Evolutionary conservation across 1,140 invertebrate genomes (phyloP).

Genomic region (Cotesia typhae): DNA sequence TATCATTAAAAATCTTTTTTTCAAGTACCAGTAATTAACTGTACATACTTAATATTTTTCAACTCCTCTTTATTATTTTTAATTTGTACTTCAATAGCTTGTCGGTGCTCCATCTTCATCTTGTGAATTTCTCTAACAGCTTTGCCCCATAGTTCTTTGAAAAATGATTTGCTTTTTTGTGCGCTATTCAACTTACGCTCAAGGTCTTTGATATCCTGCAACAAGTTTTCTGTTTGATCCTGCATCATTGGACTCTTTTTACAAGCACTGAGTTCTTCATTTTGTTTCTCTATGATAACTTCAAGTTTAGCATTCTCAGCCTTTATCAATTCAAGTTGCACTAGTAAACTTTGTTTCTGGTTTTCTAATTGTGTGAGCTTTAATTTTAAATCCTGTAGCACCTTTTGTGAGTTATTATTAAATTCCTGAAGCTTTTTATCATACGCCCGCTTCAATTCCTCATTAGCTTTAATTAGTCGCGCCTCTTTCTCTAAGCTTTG

Average conservation of each 20-base stretch:
- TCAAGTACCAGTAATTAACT: conserved; percentile 21
- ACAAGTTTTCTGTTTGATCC: conserved; percentile 61
- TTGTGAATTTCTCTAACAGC: conserved; percentile 68
- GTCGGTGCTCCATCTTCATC: conserved; percentile 62
- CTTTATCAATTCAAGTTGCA: conserved; percentile 54
- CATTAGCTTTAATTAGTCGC: conserved; percentile 56
- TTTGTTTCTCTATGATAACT: conserved; percentile 54
- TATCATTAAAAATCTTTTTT: not conserved
- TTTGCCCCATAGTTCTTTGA: conserved; percentile 70
- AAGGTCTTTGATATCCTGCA: conserved; percentile 65
- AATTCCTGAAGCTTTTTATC: conserved; percentile 59
- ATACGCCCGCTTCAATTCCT: conserved; percentile 58
- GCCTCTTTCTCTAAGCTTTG: conserved; percentile 60
- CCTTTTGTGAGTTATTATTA: conserved; percentile 50
- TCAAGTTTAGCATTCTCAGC: conserved; percentile 60
- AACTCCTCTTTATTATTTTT: conserved; percentile 63
- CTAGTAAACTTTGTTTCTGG: conserved; percentile 52
- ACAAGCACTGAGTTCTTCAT: conserved; percentile 54
- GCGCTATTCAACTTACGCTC: conserved; percentile 68
- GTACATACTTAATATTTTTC: conserved; percentile 55
- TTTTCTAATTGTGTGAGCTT: conserved; percentile 56
- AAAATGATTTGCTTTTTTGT: conserved; percentile 68
- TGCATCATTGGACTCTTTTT: conserved; percentile 60
- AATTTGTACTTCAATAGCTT: conserved; percentile 60
- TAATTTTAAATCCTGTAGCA: conserved; percentile 56